These are phyloP conservation scores for Aethes cnicana DNA, from an alignment of 2,888 invertebrate species.

Conservation along the genomic window DNA sequence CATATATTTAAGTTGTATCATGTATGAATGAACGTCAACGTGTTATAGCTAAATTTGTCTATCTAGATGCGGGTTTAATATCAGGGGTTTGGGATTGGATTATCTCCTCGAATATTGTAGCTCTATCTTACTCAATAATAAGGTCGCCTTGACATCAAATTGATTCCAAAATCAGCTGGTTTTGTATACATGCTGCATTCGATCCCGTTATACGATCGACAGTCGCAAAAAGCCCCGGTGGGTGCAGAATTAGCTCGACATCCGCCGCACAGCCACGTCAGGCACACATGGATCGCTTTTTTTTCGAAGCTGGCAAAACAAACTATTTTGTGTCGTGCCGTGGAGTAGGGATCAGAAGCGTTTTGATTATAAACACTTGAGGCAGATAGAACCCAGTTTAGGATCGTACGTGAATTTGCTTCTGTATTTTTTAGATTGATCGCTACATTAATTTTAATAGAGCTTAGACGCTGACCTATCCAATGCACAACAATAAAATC, in stretches of 20 bases:
- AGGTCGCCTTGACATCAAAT: too few species aligned
- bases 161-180: constrained; percentile 24
- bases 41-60: too few species aligned
- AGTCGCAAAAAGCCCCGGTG: constrained; percentile 37
- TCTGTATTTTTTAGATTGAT: constrained; percentile 7
- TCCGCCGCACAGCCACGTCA: constrained; percentile 51
- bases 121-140: too few species aligned
- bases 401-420: too few species aligned
- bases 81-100: too few species aligned
- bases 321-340: constrained; percentile 8
- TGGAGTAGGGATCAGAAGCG: not conserved
- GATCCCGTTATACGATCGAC: constrained; percentile 29
- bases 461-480: constrained; percentile 63
- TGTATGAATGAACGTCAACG: too few species aligned
- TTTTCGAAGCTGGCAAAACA: constrained; percentile 41
- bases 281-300: constrained; percentile 42
- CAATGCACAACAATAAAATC: constrained; percentile 53
- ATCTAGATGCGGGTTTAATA: too few species aligned
- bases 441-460: constrained; percentile 27
- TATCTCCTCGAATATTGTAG: too few species aligned
- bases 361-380: not conserved
- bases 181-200: constrained; percentile 32
- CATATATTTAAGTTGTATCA: too few species aligned
- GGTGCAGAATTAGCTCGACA: constrained; percentile 52
- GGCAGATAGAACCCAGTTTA: too few species aligned